Percentiles rank a stretch among this genome's conserved stretches.
Evolutionary conservation across 2,888 invertebrate genomes (phyloP).

Genomic region (Melanotus villosus): DNA sequence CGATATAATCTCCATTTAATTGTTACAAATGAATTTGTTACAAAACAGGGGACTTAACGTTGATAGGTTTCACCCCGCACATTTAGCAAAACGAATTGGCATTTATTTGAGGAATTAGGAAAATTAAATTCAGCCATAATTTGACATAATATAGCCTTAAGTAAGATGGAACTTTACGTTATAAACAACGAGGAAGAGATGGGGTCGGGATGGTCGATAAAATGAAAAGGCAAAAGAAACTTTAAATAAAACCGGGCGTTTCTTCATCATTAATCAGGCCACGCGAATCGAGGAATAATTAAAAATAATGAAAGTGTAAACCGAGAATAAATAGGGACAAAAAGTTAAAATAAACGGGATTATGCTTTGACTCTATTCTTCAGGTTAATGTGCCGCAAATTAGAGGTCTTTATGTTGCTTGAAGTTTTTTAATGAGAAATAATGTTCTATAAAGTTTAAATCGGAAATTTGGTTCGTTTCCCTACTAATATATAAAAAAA

Average conservation of each 20-base stretch:
- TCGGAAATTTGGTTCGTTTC: not conserved
- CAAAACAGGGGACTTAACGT: not conserved
- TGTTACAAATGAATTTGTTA: slow-evolving; percentile 9
- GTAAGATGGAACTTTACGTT: too few species aligned
- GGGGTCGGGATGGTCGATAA: too few species aligned
- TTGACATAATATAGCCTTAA: too few species aligned
- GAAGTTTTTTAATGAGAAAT: slow-evolving; percentile 4
- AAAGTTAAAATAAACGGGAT: slow-evolving; percentile 27
- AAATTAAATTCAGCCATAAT: too few species aligned
- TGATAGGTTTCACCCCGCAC: not conserved
- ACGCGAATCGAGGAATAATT: slow-evolving; percentile 18
- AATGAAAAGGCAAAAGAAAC: slow-evolving; percentile 1
- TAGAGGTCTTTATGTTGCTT: slow-evolving; percentile 5
- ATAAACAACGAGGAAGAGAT: too few species aligned
- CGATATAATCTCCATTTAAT: slow-evolving; percentile 5
- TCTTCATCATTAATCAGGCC: slow-evolving; percentile 25
- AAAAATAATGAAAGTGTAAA: slow-evolving; percentile 31
- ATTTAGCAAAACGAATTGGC: too few species aligned
- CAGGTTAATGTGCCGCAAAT: slow-evolving; percentile 19
- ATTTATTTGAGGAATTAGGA: too few species aligned
- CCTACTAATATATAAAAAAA: too few species aligned
- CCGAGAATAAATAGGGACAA: slow-evolving; percentile 26
- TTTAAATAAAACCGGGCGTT: not conserved
- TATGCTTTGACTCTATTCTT: slow-evolving; percentile 17
- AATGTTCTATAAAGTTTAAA: not conserved